phyloP scores from a whole-genome alignment of 2,888 invertebrate genomes.

The Elegia similella region DNA sequence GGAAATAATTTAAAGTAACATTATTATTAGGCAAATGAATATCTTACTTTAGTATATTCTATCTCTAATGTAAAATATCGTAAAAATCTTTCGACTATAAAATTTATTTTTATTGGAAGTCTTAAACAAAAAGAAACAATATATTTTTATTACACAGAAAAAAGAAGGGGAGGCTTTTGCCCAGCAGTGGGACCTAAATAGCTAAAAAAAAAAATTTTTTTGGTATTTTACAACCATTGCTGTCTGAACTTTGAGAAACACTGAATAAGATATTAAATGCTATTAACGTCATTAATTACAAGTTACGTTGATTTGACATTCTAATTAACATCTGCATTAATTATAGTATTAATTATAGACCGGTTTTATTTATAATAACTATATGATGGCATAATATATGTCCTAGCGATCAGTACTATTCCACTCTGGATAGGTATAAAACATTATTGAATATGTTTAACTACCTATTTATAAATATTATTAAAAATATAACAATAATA shows the following conservation, averaged over 20 bases:
- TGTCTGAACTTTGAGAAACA: neutral
- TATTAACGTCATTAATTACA: neutral
- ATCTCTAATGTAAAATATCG: too few species aligned
- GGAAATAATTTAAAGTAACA: too few species aligned
- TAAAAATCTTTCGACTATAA: too few species aligned
- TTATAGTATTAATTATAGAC: neutral
- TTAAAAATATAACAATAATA: neutral
- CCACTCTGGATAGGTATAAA: neutral
- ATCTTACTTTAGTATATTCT: too few species aligned
- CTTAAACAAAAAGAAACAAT: too few species aligned
- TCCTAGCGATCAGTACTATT: neutral
- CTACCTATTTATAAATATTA: neutral
- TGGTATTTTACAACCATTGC: too few species aligned
- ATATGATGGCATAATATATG: neutral
- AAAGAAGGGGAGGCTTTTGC: too few species aligned
- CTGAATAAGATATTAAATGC: neutral
- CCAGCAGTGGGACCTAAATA: too few species aligned
- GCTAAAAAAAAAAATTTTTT: too few species aligned
- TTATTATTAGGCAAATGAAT: too few species aligned
- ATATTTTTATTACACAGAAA: too few species aligned
- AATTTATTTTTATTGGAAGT: too few species aligned
- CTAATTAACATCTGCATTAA: neutral
- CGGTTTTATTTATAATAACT: conserved; percentile 4
- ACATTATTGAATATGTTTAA: neutral
- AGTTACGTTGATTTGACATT: conserved; percentile 1